phyloP scores from a whole-genome alignment of 2,797 vertebrate genomes.

The Carcharodon carcharias region DNA sequence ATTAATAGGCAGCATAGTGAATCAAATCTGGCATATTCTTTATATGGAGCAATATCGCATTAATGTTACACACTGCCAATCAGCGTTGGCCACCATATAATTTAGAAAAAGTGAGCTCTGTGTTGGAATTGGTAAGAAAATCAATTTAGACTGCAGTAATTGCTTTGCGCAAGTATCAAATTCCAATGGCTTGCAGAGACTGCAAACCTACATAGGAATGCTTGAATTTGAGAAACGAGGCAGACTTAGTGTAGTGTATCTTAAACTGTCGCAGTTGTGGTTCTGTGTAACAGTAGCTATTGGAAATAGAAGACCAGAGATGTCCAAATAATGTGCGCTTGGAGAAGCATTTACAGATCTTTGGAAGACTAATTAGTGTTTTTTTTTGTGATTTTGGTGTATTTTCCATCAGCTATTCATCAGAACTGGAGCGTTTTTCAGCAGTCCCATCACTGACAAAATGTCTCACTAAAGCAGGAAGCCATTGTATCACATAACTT shows the following conservation, averaged over 20 bases:
- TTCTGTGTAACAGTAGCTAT: background rate
- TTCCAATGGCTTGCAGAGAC: background rate
- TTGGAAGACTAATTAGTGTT: background rate
- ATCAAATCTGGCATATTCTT: background rate
- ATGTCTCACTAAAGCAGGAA: background rate
- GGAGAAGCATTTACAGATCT: background rate
- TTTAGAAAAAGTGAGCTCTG: background rate
- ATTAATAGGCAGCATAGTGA: background rate
- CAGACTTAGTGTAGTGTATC: background rate
- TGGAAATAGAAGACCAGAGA: background rate
- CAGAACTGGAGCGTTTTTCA: background rate
- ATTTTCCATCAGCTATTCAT: background rate
- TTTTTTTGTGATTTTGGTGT: background rate
- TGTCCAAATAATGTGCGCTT: background rate
- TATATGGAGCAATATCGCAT: background rate
- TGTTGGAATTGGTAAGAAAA: background rate
- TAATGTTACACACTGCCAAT: background rate
- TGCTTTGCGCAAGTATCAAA: background rate
- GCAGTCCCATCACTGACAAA: background rate
- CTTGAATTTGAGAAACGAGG: background rate
- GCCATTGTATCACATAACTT: background rate
- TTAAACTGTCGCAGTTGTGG: background rate
- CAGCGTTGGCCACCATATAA: background rate
- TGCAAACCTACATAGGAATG: background rate
- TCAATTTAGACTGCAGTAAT: background rate